Conservation (phyloP, 2,113 vertebrate species). For the Paraplagusia blochii region DNA sequence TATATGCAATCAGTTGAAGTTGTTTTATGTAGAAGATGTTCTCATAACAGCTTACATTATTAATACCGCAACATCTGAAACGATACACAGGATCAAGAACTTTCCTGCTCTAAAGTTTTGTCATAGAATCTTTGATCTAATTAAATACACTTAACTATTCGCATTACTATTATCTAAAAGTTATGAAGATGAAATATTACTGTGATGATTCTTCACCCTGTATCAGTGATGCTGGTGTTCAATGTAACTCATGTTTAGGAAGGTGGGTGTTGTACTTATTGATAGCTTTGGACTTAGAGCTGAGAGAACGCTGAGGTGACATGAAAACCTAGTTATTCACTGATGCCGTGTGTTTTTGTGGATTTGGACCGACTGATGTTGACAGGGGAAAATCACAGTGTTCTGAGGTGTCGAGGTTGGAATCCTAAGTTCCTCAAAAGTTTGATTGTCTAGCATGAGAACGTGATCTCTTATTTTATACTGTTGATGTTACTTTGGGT, state of each 20-base stretch:
- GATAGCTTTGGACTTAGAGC: slow-evolving; percentile 14
- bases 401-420: slow-evolving; percentile 15
- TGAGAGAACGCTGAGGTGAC: slow-evolving; percentile 7
- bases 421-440: slow-evolving; percentile 14
- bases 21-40: slow-evolving; percentile 24
- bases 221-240: slow-evolving; percentile 14
- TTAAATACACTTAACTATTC: slow-evolving; percentile 30
- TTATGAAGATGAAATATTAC: slow-evolving; percentile 20
- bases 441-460: slow-evolving; percentile 55
- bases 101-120: slow-evolving; percentile 23
- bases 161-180: slow-evolving; percentile 32
- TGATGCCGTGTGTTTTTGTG: not conserved
- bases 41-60: slow-evolving; percentile 25
- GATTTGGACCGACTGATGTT: slow-evolving; percentile 12
- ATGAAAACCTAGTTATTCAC: slow-evolving; percentile 7
- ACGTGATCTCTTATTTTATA: slow-evolving; percentile 51
- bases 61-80: slow-evolving; percentile 33
- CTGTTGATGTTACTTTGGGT: slow-evolving; percentile 41
- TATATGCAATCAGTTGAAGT: slow-evolving; percentile 54
- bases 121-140: slow-evolving; percentile 17
- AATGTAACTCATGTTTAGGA: not conserved
- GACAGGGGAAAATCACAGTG: slow-evolving; percentile 36
- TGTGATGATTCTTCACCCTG: slow-evolving; percentile 1
- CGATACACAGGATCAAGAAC: not conserved
- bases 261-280: not conserved